Conservation (phyloP, 1,140 invertebrate species). For the Bombyx mori region ASM3026992v2 NC_085119.1:8349001-8349500, state of each 20-base stretch:
- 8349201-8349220: conserved; percentile 31
- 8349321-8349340: neutral
- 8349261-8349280: conserved; percentile 69
- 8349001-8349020: conserved; percentile 8
- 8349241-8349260: conserved; percentile 69
- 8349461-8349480: no score
- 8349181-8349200: conserved; percentile 21
- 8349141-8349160: conserved; percentile 55
- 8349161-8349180: conserved; percentile 22
- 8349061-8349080: conserved; percentile 50
- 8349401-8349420: no score
- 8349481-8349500: no score
- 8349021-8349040: neutral
- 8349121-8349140: conserved; percentile 56
- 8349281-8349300: conserved; percentile 64
- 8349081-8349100: conserved; percentile 63
- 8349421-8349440: no score
- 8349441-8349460: no score
- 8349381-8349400: no score
- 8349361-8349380: no score
- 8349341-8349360: neutral
- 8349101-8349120: conserved; percentile 67
- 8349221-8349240: conserved; percentile 62
- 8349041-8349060: conserved; percentile 5
- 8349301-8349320: conserved; percentile 54